Percentiles rank a stretch among this genome's conserved stretches.
These are phyloP conservation scores for Clitarchus hookeri DNA, from an alignment of 2,888 invertebrate species.

Conservation along the genomic window DNA sequence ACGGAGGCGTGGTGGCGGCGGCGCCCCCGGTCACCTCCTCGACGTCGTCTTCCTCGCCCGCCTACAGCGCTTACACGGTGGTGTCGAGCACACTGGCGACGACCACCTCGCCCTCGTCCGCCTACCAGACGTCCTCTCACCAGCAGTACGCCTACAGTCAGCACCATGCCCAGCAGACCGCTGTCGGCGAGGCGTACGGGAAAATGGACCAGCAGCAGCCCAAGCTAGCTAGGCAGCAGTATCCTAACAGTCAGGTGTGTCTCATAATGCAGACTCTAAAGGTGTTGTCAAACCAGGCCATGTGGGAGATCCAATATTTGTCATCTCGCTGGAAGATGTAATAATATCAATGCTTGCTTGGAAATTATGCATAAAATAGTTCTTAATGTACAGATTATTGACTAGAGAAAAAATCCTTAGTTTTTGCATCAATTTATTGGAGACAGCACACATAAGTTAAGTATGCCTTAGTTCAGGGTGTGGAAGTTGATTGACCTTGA, in stretches of 20 bases:
- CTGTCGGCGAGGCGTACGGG: neutral
- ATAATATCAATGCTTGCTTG: too few relatives aligned
- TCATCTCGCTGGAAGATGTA: too few relatives aligned
- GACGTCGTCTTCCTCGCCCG: neutral
- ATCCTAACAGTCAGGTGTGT: neutral
- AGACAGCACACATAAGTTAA: too few relatives aligned
- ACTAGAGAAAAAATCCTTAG: too few relatives aligned
- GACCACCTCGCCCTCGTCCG: slow-evolving; percentile 30
- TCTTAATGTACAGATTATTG: too few relatives aligned
- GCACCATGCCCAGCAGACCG: slow-evolving; percentile 23
- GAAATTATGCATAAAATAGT: too few relatives aligned
- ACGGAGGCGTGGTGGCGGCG: neutral
- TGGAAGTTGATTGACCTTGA: too few relatives aligned
- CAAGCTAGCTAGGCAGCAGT: slow-evolving; percentile 4
- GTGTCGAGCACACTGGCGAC: slow-evolving; percentile 28
- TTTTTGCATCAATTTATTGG: too few relatives aligned
- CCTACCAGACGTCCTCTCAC: slow-evolving; percentile 25
- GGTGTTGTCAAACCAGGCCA: too few relatives aligned
- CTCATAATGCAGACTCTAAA: too few relatives aligned
- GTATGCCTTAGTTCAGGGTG: too few relatives aligned
- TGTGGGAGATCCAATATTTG: too few relatives aligned
- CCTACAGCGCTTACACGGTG: slow-evolving; percentile 23
- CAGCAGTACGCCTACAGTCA: slow-evolving; percentile 32
- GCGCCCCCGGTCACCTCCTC: slow-evolving; percentile 12
- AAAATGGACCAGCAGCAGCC: slow-evolving; percentile 20